Evolutionary conservation across 1,140 invertebrate species (phyloP).

Genomic region (Drosophila fuyamai): DNA sequence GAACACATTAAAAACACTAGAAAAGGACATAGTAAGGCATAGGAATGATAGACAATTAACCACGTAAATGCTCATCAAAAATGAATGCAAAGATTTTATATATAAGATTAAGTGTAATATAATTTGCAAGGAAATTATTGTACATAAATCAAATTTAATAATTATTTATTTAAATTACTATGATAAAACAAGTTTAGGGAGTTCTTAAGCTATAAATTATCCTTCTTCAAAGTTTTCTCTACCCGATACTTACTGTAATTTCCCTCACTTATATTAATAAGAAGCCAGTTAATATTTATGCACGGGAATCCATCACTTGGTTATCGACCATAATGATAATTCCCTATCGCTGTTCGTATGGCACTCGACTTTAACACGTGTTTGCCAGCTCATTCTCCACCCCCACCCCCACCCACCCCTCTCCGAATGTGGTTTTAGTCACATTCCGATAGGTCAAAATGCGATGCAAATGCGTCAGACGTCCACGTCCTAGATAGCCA

Average conservation of each 20-base stretch:
- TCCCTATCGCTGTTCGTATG: neutral
- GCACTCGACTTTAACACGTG: constrained; percentile 24
- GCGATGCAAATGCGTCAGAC: constrained; percentile 44
- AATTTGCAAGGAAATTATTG: neutral
- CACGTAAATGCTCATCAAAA: neutral
- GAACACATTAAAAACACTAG: neutral
- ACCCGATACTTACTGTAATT: neutral
- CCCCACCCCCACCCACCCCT: constrained; percentile 1
- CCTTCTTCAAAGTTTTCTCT: neutral
- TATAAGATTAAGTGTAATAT: neutral
- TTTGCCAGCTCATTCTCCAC: constrained; percentile 2
- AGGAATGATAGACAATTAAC: neutral
- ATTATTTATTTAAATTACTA: no score
- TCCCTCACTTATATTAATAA: neutral
- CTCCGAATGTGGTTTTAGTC: neutral
- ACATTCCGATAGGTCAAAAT: constrained; percentile 45
- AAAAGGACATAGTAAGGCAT: neutral
- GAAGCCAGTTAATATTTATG: constrained; percentile 15
- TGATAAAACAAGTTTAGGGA: no score
- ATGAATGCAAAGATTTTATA: neutral
- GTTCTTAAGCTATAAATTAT: no score
- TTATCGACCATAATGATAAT: constrained; percentile 16
- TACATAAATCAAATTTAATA: no score
- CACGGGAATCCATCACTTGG: constrained; percentile 12
- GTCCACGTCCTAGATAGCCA: neutral